A percentile compares a stretch with the other conserved stretches of the same genome.
Evolutionary conservation across 2,113 vertebrate genomes (phyloP).

Genomic region (Gymnocephalus cernua): DNA sequence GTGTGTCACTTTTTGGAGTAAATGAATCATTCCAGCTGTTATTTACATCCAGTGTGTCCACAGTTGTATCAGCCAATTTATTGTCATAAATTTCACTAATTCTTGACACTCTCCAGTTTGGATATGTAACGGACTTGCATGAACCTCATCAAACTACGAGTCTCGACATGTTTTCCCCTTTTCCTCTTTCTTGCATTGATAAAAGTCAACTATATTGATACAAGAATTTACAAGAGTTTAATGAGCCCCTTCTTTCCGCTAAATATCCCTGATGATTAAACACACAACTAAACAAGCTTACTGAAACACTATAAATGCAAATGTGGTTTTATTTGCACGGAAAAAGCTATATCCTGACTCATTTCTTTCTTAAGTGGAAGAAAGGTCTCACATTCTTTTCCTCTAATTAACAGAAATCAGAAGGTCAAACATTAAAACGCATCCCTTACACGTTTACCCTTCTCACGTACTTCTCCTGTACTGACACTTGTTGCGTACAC

Average conservation of each 20-base stretch:
- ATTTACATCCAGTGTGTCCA: slow-evolving; percentile 70
- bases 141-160: slow-evolving; percentile 36
- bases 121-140: slow-evolving; percentile 26
- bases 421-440: slow-evolving; percentile 35
- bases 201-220: slow-evolving; percentile 38
- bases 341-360: slow-evolving; percentile 54
- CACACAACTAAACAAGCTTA: slow-evolving; percentile 68
- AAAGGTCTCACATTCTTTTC: slow-evolving; percentile 47
- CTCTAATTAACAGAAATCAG: slow-evolving; percentile 48
- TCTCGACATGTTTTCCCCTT: slow-evolving; percentile 1
- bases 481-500: not conserved
- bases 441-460: not conserved
- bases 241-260: slow-evolving; percentile 50
- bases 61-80: slow-evolving; percentile 66
- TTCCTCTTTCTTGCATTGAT: slow-evolving; percentile 34
- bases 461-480: not conserved
- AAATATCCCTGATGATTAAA: slow-evolving; percentile 73
- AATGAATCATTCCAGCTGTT: slow-evolving; percentile 80
- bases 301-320: slow-evolving; percentile 83
- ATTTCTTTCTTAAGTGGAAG: slow-evolving; percentile 71
- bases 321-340: slow-evolving; percentile 71
- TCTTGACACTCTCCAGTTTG: slow-evolving; percentile 44
- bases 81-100: slow-evolving; percentile 69
- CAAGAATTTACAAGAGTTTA: slow-evolving; percentile 55
- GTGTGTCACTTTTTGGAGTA: slow-evolving; percentile 69